These are phyloP conservation scores for Xenopus laevis DNA, from an alignment of 2,113 vertebrate species.

Conservation along the genomic window DNA sequence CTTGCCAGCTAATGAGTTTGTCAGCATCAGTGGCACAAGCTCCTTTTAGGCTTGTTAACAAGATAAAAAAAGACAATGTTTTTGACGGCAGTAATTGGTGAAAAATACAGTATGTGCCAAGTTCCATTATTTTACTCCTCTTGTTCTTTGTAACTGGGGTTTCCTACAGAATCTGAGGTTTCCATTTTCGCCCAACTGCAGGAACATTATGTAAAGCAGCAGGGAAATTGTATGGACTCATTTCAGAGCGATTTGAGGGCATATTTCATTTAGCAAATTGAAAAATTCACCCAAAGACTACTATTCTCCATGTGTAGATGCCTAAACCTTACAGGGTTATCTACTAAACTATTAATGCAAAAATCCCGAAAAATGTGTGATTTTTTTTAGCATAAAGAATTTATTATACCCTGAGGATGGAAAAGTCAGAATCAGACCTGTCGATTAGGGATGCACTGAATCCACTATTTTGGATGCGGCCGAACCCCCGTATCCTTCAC, in stretches of 20 bases:
- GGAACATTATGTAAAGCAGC: neutral
- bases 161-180: neutral
- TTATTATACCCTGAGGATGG: too few species aligned
- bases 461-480: too few species aligned
- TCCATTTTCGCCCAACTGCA: neutral
- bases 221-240: neutral
- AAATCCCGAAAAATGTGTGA: too few species aligned
- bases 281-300: too few species aligned
- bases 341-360: too few species aligned
- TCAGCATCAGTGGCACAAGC: slow-evolving; percentile 28
- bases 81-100: slow-evolving; percentile 5
- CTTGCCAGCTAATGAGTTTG: slow-evolving; percentile 44
- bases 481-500: too few species aligned
- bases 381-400: too few species aligned
- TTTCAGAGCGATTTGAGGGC: neutral
- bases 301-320: too few species aligned
- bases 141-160: neutral
- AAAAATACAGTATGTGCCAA: slow-evolving; percentile 3
- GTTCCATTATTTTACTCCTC: neutral
- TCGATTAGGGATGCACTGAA: too few species aligned
- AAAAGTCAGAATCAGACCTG: too few species aligned
- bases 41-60: slow-evolving; percentile 16
- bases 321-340: too few species aligned
- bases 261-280: too few species aligned
- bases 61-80: neutral